These are phyloP conservation scores for Halichondria panicea DNA, from an alignment of 37 sponge, comb jelly and placozoan species.

Conservation along the genomic window DNA sequence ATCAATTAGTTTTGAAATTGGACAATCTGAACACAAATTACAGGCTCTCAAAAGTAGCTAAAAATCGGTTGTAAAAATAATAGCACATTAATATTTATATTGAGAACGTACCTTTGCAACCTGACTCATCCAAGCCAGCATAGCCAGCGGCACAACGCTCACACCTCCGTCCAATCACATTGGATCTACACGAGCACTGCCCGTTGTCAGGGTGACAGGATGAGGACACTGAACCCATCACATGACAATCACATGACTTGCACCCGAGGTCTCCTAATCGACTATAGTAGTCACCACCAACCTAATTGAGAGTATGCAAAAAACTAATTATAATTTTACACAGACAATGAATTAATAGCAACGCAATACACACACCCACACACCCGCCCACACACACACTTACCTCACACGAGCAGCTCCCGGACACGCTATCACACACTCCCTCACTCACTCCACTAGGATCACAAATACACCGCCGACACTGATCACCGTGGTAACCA, in stretches of 20 bases:
- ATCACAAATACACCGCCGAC: constrained; percentile 44
- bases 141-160: constrained; percentile 22
- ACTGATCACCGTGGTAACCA: no score
- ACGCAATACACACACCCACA: constrained; percentile 12
- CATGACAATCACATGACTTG: constrained; percentile 45
- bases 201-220: constrained; percentile 22
- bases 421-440: constrained; percentile 24
- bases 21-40: not conserved
- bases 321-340: not conserved
- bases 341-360: not conserved
- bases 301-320: not conserved
- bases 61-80: no score
- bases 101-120: constrained; percentile 37
- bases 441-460: constrained; percentile 12
- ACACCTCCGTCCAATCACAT: constrained; percentile 32
- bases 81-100: no score
- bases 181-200: constrained; percentile 29
- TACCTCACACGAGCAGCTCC: constrained; percentile 34
- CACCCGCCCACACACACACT: constrained; percentile 17
- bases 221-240: constrained; percentile 16
- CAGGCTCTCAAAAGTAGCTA: no score
- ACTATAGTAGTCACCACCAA: not conserved
- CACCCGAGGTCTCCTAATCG: constrained; percentile 34
- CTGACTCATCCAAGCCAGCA: constrained; percentile 23
- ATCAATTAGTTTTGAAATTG: not conserved